Base-by-base conservation (phyloP, 2,113 vertebrate species). In the Xiphorhynchus elegans region DNA sequence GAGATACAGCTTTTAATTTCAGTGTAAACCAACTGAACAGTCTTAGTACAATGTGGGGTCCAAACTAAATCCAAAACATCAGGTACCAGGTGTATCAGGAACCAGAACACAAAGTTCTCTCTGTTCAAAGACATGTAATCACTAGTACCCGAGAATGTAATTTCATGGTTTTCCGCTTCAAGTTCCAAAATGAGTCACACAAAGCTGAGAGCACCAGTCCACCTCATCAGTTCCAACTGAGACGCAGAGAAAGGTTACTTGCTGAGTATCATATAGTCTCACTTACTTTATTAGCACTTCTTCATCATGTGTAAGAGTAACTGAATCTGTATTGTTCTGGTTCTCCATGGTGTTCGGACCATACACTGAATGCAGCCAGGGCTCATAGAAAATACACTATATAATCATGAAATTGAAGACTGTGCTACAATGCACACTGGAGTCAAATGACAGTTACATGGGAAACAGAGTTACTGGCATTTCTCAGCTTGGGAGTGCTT, bases 51-150 rank as follows among this genome's bases (percentile, higher is more conserved):
- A 68, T 11, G 16, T 17, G 69, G 25, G 39, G 55, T 37, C 23
- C 46, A 90, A 90, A 83, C 25, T 66, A 90, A 96, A 95, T n/a
- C 31, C 42, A 67, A 85, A 87, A 68, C 17, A 83, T 42, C 40
- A 92, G 59, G 59, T 23, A 95, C 24, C 68, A 89, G 25, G 37
- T 89, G 49, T 66, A 79, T 24, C 0, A 0, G 24, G 49, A 95
- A 89, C 37, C 50, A 78, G 62, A 87, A 18, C 31, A 93, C n/a
- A 66, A 91, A 84, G 58, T 64, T 28, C 17, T 9, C 16, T 60
- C 67, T 76, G n/a, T 76, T 87, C 40, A 82, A 68, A 81, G 40
- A 89, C 59, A 60, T 5, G 13, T 31, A 76, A 86, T 62, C 64
- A 44, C 35, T 46, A 91, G 59, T 60, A 84, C 10, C 19, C 26